Conservation (phyloP, 23 tunicate species). For the Trididemnum miniatum region DNA sequence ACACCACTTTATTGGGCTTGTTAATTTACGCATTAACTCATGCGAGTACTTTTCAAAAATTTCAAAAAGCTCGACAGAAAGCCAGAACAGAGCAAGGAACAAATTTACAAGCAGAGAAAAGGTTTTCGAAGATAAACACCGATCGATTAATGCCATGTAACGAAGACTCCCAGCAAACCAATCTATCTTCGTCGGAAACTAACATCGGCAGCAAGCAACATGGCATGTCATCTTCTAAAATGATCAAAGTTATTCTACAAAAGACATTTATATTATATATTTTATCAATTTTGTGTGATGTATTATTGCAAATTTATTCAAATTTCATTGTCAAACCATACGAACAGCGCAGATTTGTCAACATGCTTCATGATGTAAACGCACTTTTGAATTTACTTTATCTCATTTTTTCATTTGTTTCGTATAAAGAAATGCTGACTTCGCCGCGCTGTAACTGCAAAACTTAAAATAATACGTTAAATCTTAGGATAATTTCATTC, state of each 20-base stretch:
- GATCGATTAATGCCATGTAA: no score
- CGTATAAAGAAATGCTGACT: slow-evolving; percentile 6
- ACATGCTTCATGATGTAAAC: not conserved
- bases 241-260: not conserved
- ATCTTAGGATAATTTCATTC: no score
- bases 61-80: no score
- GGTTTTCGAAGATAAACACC: no score
- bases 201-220: no score
- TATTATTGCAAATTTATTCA: not conserved
- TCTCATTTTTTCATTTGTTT: not conserved
- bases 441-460: no score
- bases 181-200: no score
- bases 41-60: not conserved
- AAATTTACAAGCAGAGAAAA: not conserved
- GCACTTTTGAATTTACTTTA: slow-evolving; percentile 11
- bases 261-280: not conserved
- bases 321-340: not conserved
- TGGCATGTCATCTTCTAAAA: not conserved
- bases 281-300: not conserved
- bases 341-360: not conserved
- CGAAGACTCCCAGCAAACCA: no score
- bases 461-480: no score
- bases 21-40: slow-evolving; percentile 2
- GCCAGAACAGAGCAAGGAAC: not conserved
- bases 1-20: not conserved